A percentile compares a stretch with the other conserved stretches of the same genome.
Evolutionary conservation across 1,140 invertebrate genomes (phyloP).

Genomic region (Berghia stephanieae): DNA sequence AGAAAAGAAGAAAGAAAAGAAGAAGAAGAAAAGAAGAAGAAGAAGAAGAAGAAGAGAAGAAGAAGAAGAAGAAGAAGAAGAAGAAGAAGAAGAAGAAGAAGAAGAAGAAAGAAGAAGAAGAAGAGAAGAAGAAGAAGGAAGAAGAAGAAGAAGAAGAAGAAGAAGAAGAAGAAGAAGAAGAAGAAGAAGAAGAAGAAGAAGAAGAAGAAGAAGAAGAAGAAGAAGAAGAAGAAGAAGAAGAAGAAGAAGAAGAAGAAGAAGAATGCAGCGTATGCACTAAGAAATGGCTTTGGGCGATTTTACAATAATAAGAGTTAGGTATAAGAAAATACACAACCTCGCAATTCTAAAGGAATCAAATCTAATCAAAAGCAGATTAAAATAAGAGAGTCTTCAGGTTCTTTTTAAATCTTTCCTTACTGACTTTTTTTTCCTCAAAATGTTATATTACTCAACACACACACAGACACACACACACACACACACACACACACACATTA

Average conservation of each 20-base stretch:
- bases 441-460: not conserved
- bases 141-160: not conserved
- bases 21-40: too few species aligned
- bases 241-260: slow-evolving; percentile 19
- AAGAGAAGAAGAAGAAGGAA: not conserved
- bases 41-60: not conserved
- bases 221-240: slow-evolving; percentile 19
- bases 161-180: not conserved
- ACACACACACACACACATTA: not conserved
- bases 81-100: not conserved
- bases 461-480: slow-evolving; percentile 8
- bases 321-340: too few species aligned
- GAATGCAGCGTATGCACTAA: not conserved
- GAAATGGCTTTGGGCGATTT: not conserved
- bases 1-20: too few species aligned
- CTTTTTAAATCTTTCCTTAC: too few species aligned
- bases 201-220: not conserved
- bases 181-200: not conserved
- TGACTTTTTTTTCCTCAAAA: too few species aligned
- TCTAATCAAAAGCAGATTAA: too few species aligned
- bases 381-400: too few species aligned
- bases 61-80: slow-evolving; percentile 17
- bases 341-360: too few species aligned
- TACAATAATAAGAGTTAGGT: not conserved
- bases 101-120: not conserved